phyloP scores from a whole-genome alignment of 30 jellyfish, hydroid and myxozoan species.

The Calvadosia cruxmelitensis region DNA sequence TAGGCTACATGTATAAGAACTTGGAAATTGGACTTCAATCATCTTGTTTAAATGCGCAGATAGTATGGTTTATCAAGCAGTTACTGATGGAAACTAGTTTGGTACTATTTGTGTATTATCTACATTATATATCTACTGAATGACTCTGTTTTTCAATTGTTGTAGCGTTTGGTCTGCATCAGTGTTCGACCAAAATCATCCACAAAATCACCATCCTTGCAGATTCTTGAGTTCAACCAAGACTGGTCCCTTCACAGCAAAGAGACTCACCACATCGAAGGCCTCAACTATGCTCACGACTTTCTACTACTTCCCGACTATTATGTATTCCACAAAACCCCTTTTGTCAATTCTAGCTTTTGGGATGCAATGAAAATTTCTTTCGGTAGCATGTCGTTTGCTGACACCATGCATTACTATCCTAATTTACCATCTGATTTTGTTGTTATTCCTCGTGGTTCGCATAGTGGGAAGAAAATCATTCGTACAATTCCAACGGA shows the following conservation, averaged over 20 bases:
- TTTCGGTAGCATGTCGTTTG: constrained; percentile 87
- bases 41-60: too few species aligned
- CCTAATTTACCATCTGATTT: constrained; percentile 73
- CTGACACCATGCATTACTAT: constrained; percentile 60
- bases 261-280: constrained; percentile 39
- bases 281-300: constrained; percentile 90
- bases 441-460: constrained; percentile 80
- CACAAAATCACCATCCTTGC: constrained; percentile 34
- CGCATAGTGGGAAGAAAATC: constrained; percentile 21
- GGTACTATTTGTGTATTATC: too few species aligned
- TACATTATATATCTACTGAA: too few species aligned
- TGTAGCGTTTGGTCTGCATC: constrained; percentile 66
- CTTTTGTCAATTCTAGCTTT: constrained; percentile 60
- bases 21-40: too few species aligned
- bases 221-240: constrained; percentile 65
- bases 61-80: too few species aligned
- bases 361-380: constrained; percentile 56
- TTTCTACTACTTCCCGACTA: constrained; percentile 68
- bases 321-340: constrained; percentile 80
- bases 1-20: too few species aligned
- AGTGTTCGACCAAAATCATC: constrained; percentile 65
- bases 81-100: too few species aligned
- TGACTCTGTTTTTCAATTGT: background rate
- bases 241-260: constrained; percentile 69
- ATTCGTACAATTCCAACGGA: constrained; percentile 54